Conservation (phyloP, 2,888 invertebrate species). For the Cerastoderma edule region DNA sequence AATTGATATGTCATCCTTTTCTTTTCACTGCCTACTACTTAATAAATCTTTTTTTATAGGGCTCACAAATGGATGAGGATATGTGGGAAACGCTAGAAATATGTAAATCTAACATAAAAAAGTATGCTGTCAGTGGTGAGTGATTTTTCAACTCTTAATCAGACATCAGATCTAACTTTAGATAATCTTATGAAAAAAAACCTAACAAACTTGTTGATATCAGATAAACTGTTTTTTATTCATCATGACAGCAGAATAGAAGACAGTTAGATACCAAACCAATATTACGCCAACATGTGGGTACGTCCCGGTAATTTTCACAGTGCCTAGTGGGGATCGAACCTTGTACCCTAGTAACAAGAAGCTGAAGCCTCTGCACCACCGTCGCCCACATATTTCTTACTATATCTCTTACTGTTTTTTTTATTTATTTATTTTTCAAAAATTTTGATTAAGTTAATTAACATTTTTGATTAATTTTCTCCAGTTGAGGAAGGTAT, state of each 20-base stretch:
- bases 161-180: neutral
- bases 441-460: too few relatives aligned
- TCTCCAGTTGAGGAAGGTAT: neutral
- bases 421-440: too few relatives aligned
- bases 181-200: neutral
- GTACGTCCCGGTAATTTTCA: too few relatives aligned
- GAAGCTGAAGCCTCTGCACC: too few relatives aligned
- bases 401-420: too few relatives aligned
- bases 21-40: too few relatives aligned
- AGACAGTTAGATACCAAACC: too few relatives aligned
- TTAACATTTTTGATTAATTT: neutral
- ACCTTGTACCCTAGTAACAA: too few relatives aligned
- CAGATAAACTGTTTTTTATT: neutral
- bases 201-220: neutral
- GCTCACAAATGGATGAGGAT: constrained; percentile 54
- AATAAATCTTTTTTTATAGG: too few relatives aligned
- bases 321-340: neutral
- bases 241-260: neutral
- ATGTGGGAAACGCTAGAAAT: constrained; percentile 76
- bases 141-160: neutral
- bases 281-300: neutral
- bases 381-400: too few relatives aligned
- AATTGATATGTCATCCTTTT: too few relatives aligned
- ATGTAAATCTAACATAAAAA: constrained; percentile 63
- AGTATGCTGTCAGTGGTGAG: constrained; percentile 53